These are phyloP conservation scores for Hirtodrosophila duncani DNA, from an alignment of 2,888 invertebrate species.

Conservation along the genomic window DNA sequence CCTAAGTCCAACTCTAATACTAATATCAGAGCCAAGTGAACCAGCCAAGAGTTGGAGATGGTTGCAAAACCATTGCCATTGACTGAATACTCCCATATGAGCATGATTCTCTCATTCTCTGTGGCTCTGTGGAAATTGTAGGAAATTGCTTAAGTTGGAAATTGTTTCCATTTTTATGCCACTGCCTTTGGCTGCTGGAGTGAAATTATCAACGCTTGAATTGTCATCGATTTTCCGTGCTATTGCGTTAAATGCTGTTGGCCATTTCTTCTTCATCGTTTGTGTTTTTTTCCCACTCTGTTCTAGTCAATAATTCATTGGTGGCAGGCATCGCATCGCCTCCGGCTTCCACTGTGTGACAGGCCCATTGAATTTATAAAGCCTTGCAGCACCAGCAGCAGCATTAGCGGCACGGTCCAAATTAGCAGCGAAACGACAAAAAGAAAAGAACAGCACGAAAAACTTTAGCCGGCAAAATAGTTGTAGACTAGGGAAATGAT, in stretches of 20 bases:
- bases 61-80: constrained; percentile 48
- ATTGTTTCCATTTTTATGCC: constrained; percentile 66
- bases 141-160: constrained; percentile 71
- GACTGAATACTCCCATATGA: constrained; percentile 42
- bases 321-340: constrained; percentile 24
- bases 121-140: constrained; percentile 53
- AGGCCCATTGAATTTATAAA: constrained; percentile 56
- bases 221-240: constrained; percentile 73
- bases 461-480: constrained; percentile 19
- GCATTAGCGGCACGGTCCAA: too few relatives aligned
- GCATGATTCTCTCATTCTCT: constrained; percentile 16
- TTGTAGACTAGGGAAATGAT: constrained; percentile 12
- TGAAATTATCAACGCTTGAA: constrained; percentile 70
- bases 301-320: constrained; percentile 63
- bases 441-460: constrained; percentile 1
- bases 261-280: constrained; percentile 35
- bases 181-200: constrained; percentile 24
- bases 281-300: constrained; percentile 2
- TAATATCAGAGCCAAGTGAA: too few relatives aligned
- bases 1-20: too few relatives aligned
- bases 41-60: constrained; percentile 21
- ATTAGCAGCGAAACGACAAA: constrained; percentile 42
- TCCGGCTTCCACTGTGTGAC: constrained; percentile 30
- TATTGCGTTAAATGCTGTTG: constrained; percentile 67
- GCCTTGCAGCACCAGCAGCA: constrained; percentile 39